A percentile compares a stretch with the other conserved stretches of the same genome.
These are phyloP conservation scores for Stenoptilia bipunctidactyla DNA, from an alignment of 2,888 invertebrate genomes.

Conservation along the genomic window DNA sequence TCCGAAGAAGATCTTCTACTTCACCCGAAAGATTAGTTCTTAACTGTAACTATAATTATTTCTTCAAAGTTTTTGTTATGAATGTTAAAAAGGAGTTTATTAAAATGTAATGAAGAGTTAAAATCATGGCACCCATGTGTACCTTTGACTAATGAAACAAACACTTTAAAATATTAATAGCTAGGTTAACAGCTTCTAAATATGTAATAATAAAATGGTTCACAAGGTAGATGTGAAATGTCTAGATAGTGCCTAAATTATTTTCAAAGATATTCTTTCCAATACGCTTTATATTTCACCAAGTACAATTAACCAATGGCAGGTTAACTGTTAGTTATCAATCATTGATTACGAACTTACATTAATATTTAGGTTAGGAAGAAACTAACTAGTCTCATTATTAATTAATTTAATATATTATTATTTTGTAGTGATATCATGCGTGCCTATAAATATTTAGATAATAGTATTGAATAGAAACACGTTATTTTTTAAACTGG, in stretches of 20 bases:
- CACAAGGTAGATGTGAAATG: neutral
- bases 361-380: slow-evolving; percentile 54
- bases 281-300: slow-evolving; percentile 58
- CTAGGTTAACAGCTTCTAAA: too few species aligned
- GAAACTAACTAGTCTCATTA: slow-evolving; percentile 68
- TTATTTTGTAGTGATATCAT: slow-evolving; percentile 42
- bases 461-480: neutral
- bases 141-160: too few species aligned
- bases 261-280: slow-evolving; percentile 33
- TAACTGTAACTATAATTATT: too few species aligned
- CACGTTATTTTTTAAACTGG: neutral
- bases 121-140: too few species aligned
- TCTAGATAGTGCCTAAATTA: neutral
- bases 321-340: slow-evolving; percentile 27
- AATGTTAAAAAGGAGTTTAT: too few species aligned
- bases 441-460: slow-evolving; percentile 42
- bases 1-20: slow-evolving; percentile 1
- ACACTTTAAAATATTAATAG: too few species aligned
- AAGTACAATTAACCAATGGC: slow-evolving; percentile 58
- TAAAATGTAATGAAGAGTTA: too few species aligned
- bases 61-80: too few species aligned
- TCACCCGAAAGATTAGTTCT: too few species aligned
- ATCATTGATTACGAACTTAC: slow-evolving; percentile 28
- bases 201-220: too few species aligned
- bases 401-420: slow-evolving; percentile 52